These are phyloP conservation scores for Lycaena phlaeas DNA, from an alignment of 2,888 invertebrate genomes.

Conservation along the genomic window DNA sequence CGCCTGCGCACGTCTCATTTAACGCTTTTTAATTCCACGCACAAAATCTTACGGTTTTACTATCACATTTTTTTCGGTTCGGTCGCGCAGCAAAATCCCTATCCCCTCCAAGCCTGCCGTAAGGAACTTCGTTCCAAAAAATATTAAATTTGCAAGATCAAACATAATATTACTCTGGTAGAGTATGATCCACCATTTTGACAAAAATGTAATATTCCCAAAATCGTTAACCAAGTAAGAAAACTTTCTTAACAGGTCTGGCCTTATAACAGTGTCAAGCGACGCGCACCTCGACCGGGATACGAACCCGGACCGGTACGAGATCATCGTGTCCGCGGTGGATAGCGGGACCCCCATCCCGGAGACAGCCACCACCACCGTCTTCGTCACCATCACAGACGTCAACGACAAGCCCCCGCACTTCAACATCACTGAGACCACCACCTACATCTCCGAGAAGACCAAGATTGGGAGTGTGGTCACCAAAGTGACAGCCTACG, in stretches of 20 bases:
- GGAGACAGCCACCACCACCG: slow-evolving; percentile 84
- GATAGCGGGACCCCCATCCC: slow-evolving; percentile 82
- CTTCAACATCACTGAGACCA: slow-evolving; percentile 77
- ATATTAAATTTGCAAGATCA: no score
- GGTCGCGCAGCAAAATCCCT: no score
- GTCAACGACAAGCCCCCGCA: slow-evolving; percentile 88
- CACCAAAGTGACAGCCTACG: slow-evolving; percentile 76
- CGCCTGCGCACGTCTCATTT: no score
- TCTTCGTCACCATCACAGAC: slow-evolving; percentile 80
- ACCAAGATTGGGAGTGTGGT: slow-evolving; percentile 76
- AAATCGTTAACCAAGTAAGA: no score
- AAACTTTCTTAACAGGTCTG: slow-evolving; percentile 75
- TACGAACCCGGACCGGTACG: slow-evolving; percentile 76
- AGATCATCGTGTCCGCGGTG: slow-evolving; percentile 81
- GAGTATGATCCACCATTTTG: no score
- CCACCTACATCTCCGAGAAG: slow-evolving; percentile 81
- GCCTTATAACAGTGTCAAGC: slow-evolving; percentile 79
- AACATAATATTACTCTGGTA: no score
- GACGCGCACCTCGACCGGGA: slow-evolving; percentile 83
- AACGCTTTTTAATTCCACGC: no score
- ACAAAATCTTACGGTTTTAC: no score
- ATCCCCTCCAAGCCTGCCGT: no score
- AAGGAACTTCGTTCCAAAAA: no score
- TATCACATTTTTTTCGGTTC: no score
- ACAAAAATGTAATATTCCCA: no score